phyloP scores from a whole-genome alignment of 2,113 vertebrate genomes.

The Xenopus tropicalis region UCB_Xtro_10.0 CM004445.2:66071001-66071500 shows the following conservation, averaged over 20 bases:
- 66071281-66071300: no score
- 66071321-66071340: no score
- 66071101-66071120: slow-evolving; percentile 49
- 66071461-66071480: slow-evolving; percentile 67
- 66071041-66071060: slow-evolving; percentile 39
- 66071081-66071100: slow-evolving; percentile 58
- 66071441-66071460: slow-evolving; percentile 66
- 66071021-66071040: slow-evolving; percentile 21
- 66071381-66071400: slow-evolving; percentile 54
- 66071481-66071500: slow-evolving; percentile 61
- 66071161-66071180: slow-evolving; percentile 14
- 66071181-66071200: no score
- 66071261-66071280: no score
- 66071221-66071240: no score
- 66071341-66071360: no score
- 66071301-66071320: no score
- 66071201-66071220: no score
- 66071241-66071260: no score
- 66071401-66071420: slow-evolving; percentile 54
- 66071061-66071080: slow-evolving; percentile 50
- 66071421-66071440: slow-evolving; percentile 55
- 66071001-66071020: slow-evolving; percentile 50
- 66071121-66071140: slow-evolving; percentile 56
- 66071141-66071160: slow-evolving; percentile 57
- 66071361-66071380: slow-evolving; percentile 45